A percentile compares a stretch with the other conserved stretches of the same genome.
Evolutionary conservation across 1,140 invertebrate species (phyloP).

Genomic region (Panagrolaimus sp.): DNA sequence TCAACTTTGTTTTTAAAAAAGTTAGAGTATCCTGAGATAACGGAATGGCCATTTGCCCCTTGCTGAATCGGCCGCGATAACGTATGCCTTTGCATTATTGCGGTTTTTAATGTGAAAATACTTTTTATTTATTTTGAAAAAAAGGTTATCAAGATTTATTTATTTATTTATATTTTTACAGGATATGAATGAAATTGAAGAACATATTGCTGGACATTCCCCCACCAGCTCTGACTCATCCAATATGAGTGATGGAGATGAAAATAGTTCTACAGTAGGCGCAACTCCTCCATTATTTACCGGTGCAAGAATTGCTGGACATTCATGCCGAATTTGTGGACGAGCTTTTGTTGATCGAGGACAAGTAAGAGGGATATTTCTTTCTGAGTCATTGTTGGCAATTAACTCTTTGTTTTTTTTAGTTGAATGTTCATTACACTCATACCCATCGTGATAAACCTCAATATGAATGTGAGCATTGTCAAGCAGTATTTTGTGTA

Average conservation of each 20-base stretch:
- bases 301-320: constrained; percentile 4
- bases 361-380: neutral
- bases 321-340: constrained; percentile 13
- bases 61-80: no score
- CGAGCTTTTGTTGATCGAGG: constrained; percentile 11
- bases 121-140: no score
- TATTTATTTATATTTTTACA: constrained; percentile 3
- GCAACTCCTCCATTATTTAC: constrained; percentile 1
- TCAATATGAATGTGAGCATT: constrained; percentile 50
- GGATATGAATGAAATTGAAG: constrained; percentile 11
- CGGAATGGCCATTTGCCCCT: no score
- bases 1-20: neutral
- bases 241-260: constrained; percentile 13
- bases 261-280: neutral
- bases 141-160: neutral
- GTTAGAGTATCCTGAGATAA: no score
- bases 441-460: constrained; percentile 54
- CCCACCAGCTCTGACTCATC: constrained; percentile 8
- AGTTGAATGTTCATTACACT: constrained; percentile 53
- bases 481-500: constrained; percentile 47
- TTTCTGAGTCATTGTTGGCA: neutral
- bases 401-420: neutral
- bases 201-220: neutral
- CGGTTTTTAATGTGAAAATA: no score
- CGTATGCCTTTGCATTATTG: no score